Evolutionary conservation across 2,797 vertebrate genomes (phyloP).

Genomic region (Menidia menidia): DNA sequence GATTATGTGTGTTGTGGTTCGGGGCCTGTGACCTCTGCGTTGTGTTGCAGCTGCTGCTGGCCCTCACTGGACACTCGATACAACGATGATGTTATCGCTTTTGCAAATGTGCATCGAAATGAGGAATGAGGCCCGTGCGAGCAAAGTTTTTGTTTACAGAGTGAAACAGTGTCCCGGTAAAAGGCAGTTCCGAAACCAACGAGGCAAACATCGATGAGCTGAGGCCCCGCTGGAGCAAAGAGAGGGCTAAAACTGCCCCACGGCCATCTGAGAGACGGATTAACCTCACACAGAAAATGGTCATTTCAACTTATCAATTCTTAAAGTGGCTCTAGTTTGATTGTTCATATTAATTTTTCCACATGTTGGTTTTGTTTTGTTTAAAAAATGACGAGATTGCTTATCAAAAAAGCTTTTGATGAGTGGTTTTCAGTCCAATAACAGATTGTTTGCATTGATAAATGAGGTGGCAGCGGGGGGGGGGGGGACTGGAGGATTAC

Average conservation of each 20-base stretch:
- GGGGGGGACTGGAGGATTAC: constrained; percentile 67
- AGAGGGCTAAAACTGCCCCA: too few species aligned
- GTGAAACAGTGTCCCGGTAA: neutral
- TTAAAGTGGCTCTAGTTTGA: too few species aligned
- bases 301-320: too few species aligned
- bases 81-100: neutral
- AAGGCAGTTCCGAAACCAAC: neutral
- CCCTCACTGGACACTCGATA: neutral
- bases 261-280: too few species aligned
- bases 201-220: too few species aligned
- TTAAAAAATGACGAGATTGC: too few species aligned
- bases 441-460: neutral
- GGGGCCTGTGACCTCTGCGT: neutral
- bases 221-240: too few species aligned
- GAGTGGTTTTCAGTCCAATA: too few species aligned
- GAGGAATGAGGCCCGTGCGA: neutral
- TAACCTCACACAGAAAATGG: neutral
- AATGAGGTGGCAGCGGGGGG: neutral
- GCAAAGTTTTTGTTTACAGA: neutral
- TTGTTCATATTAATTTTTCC: too few species aligned
- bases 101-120: neutral
- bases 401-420: too few species aligned
- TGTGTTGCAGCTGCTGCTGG: constrained; percentile 1
- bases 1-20: neutral
- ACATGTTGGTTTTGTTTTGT: too few species aligned